Conservation (phyloP, 2,113 vertebrate genomes). For the Tyto alba region DNA sequence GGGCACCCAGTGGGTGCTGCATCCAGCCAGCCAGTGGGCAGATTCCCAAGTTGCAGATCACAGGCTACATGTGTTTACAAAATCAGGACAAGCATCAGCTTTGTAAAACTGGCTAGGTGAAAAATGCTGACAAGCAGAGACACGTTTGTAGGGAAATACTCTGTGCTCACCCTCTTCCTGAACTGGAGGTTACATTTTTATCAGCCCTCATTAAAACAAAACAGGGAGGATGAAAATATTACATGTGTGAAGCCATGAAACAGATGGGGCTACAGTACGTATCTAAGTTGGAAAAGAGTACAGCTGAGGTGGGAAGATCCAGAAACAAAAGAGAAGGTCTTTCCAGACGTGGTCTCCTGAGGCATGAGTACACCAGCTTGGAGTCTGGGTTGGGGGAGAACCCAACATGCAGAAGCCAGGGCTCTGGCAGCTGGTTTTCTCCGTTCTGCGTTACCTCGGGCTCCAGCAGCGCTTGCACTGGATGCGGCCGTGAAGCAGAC, state of each 20-base stretch:
- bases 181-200: background rate
- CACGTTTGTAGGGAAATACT: background rate
- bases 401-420: rapidly evolving
- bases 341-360: background rate
- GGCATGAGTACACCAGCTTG: background rate
- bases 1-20: background rate
- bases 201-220: background rate
- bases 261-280: background rate
- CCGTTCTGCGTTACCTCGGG: background rate
- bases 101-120: background rate
- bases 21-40: background rate
- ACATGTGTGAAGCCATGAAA: background rate
- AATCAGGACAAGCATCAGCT: background rate
- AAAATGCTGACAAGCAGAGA: background rate
- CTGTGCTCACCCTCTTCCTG: background rate
- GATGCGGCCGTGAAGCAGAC: rapidly evolving
- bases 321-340: background rate
- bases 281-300: background rate
- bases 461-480: background rate
- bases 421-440: background rate
- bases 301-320: background rate
- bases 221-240: background rate
- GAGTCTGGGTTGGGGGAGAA: background rate
- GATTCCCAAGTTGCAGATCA: background rate
- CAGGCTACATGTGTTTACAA: background rate